Base-by-base conservation (phyloP, 2,113 vertebrate genomes). In the Noturus placidus region DNA sequence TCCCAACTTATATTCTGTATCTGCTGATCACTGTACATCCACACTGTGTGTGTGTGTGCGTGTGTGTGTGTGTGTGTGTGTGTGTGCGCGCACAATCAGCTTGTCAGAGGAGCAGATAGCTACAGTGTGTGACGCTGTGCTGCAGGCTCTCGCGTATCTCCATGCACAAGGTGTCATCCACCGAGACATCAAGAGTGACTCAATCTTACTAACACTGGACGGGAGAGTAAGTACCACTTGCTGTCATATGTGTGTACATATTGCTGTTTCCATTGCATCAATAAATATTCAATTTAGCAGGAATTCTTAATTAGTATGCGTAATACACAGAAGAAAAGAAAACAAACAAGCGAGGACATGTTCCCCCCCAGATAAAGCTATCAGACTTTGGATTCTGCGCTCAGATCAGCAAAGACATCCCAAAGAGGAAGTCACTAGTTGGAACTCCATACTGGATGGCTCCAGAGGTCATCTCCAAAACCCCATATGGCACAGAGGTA, bases 361-460 rank as follows among this genome's bases (percentile, higher is more conserved):
- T 79, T 46, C 27, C 42, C 20, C 87, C n/a, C 19, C 87, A 98
- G 97, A 94, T 99, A 19, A 99, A 99, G 88, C 95, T 99, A 74
- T 99, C 98, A 0, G 98, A 99, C 92, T 99, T 99, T 70, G 98
- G 98, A 14, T 99, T 99, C 93, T 99, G 98, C 89, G 98, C 98
- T 91, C 97, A 99, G 93, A 97, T 99, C 94, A 98, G 95, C 91
- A 96, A 96, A 92, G 97, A 98, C 3, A 94, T 99, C 56, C 96
- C 97, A 0, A 97, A 96, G 90, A 96, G 98, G 83, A 98, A 96
- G 91, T 99, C 98, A 33, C 89, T 99, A 30, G 98, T 99, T 1
- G 98, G 98, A 33, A 99, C 97, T 1, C 97, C 98, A 0, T 99
- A 99, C 85, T 99, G 98, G 98, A 99, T 99, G 98, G 97, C 98